Conservation (phyloP, 2,797 vertebrate genomes). For the Melanogrammus aeglefinus region DNA sequence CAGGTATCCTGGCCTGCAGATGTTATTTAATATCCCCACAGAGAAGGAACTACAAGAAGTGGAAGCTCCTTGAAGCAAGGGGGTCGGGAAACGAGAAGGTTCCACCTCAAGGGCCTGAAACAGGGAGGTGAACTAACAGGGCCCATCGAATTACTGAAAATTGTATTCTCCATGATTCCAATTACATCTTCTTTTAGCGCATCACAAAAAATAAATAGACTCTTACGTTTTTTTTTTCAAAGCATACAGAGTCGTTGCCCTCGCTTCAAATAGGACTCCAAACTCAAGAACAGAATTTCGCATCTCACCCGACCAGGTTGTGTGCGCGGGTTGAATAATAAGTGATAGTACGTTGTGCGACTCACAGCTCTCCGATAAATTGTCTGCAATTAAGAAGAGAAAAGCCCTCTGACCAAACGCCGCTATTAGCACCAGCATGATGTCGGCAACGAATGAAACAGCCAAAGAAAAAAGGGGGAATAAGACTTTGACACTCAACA, state of each 20-base stretch:
- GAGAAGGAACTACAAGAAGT: too few species aligned
- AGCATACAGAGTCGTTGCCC: too few species aligned
- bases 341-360: neutral
- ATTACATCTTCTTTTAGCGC: neutral
- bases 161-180: neutral
- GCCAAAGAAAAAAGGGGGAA: slow-evolving; percentile 19
- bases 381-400: slow-evolving; percentile 9
- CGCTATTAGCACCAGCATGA: neutral
- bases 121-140: neutral
- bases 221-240: too few species aligned
- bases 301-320: too few species aligned
- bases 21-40: too few species aligned
- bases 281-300: too few species aligned
- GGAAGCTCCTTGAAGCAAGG: too few species aligned
- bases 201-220: neutral
- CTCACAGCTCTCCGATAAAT: slow-evolving; percentile 5
- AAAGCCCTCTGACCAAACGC: neutral
- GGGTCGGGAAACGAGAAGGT: too few species aligned
- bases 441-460: slow-evolving; percentile 15
- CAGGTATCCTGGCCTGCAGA: too few species aligned
- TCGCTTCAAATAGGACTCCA: too few species aligned
- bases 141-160: neutral
- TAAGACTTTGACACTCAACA: slow-evolving; percentile 14
- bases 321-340: neutral
- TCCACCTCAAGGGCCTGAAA: neutral